A percentile compares a stretch with the other conserved stretches of the same genome.
Conservation (phyloP, 2,113 vertebrate species). For the Gobiocypris rarus region DNA sequence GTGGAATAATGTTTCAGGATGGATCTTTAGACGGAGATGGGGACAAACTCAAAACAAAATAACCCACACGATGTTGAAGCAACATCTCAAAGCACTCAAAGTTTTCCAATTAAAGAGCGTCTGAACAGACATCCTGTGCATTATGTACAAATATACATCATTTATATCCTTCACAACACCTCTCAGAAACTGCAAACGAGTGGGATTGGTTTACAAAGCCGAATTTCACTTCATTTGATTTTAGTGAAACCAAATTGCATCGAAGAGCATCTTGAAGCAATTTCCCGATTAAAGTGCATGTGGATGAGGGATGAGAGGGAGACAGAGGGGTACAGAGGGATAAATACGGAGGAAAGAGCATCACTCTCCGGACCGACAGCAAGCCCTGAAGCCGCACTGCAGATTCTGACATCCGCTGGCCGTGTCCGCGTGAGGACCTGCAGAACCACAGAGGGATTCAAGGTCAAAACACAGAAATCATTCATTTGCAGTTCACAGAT, state of each 20-base stretch:
- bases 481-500: not conserved
- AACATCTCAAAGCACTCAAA: not conserved
- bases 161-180: conserved; percentile 21
- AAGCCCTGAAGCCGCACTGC: conserved; percentile 98
- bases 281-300: conserved; percentile 49
- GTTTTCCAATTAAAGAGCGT: not conserved
- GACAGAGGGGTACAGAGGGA: not conserved
- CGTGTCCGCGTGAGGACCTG: conserved; percentile 96
- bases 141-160: conserved; percentile 58
- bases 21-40: not conserved
- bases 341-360: conserved; percentile 51
- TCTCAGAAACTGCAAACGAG: not conserved
- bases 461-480: not conserved
- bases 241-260: not conserved
- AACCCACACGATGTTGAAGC: not conserved
- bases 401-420: conserved; percentile 99
- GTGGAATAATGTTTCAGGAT: not conserved
- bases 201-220: not conserved
- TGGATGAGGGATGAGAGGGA: not conserved
- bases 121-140: not conserved
- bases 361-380: conserved; percentile 98
- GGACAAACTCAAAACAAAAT: not conserved
- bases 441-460: not conserved
- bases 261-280: not conserved
- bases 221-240: not conserved